phyloP scores from a whole-genome alignment of 2,888 invertebrate species.

The Clitarchus hookeri region DNA sequence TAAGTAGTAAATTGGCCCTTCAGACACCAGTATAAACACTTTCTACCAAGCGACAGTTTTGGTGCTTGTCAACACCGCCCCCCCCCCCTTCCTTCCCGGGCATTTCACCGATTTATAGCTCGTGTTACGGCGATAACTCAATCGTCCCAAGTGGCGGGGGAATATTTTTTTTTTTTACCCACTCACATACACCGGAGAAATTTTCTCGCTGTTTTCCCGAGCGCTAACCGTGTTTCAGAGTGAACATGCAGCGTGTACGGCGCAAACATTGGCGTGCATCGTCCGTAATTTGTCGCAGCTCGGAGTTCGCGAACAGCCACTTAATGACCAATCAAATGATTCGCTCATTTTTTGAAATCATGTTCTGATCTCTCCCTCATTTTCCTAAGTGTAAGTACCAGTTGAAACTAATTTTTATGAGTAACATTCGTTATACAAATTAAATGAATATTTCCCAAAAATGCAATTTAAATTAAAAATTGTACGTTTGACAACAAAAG shows the following conservation, averaged over 20 bases:
- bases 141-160: conserved; percentile 3
- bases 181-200: neutral
- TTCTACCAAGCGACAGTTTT: no score
- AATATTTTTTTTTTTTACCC: neutral
- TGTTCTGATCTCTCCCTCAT: no score
- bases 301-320: neutral
- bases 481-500: no score
- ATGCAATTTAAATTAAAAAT: no score
- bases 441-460: no score
- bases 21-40: no score
- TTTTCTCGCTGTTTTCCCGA: neutral
- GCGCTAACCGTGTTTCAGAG: neutral
- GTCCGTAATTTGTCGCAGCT: neutral
- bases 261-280: neutral
- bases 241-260: neutral
- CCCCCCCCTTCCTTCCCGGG: no score
- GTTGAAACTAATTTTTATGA: no score
- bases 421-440: no score
- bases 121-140: conserved; percentile 6
- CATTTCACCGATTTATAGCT: neutral
- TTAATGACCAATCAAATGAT: neutral
- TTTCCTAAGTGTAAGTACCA: no score
- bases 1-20: no score
- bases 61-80: no score
- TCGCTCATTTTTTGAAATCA: neutral